Evolutionary conservation across 1,140 invertebrate genomes (phyloP).

Genomic region (Tetranychus urticae): DNA sequence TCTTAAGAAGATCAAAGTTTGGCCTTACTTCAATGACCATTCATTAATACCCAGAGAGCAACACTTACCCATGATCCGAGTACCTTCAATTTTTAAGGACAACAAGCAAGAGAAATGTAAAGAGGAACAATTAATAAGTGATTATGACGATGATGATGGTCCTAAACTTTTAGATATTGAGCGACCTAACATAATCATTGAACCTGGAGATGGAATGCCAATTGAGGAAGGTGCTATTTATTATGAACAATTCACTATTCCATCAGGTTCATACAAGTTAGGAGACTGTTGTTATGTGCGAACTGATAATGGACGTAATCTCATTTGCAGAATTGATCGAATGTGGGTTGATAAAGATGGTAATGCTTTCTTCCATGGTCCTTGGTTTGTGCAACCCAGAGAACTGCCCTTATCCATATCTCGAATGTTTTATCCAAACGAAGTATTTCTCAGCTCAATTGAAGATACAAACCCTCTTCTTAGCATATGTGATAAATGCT

Average conservation of each 20-base stretch:
- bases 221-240: conserved; percentile 42
- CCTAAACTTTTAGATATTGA: conserved; percentile 3
- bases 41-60: conserved; percentile 36
- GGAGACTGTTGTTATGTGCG: conserved; percentile 81
- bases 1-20: conserved; percentile 83
- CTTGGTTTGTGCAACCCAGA: conserved; percentile 63
- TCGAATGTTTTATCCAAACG: conserved; percentile 75
- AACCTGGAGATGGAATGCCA: background rate
- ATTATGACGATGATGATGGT: conserved; percentile 4
- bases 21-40: conserved; percentile 3
- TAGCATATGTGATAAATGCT: conserved; percentile 69
- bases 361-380: conserved; percentile 71
- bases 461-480: conserved; percentile 74
- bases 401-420: conserved; percentile 47
- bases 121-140: conserved; percentile 43
- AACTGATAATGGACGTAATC: conserved; percentile 54
- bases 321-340: conserved; percentile 76
- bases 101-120: conserved; percentile 58
- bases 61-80: conserved; percentile 50
- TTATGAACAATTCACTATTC: conserved; percentile 75
- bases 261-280: conserved; percentile 51
- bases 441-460: conserved; percentile 69
- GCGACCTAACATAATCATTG: conserved; percentile 2
- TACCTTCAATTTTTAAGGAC: conserved; percentile 78
- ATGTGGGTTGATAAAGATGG: conserved; percentile 69